These are phyloP conservation scores for Cenopis cana DNA, from an alignment of 2,888 invertebrate species.

Conservation along the genomic window DNA sequence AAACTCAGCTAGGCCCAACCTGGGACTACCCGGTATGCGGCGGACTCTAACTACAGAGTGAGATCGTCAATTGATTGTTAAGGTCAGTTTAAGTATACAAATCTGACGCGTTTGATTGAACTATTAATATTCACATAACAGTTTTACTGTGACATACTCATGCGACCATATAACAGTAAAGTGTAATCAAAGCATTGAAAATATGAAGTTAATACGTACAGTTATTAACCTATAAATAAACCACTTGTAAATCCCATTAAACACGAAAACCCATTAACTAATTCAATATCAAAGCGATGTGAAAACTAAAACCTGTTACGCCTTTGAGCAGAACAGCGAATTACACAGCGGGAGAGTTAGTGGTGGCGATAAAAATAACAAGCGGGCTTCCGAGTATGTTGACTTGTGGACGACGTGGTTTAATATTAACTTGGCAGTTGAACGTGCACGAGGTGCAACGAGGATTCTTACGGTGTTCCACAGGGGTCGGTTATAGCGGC, in stretches of 20 bases:
- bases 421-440: conserved; percentile 18
- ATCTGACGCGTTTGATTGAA: too few relatives aligned
- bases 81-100: too few relatives aligned
- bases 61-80: too few relatives aligned
- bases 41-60: too few relatives aligned
- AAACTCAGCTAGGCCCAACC: too few relatives aligned
- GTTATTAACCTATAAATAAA: conserved; percentile 16
- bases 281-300: conserved; percentile 31
- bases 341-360: conserved; percentile 40
- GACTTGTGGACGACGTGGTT: conserved; percentile 18
- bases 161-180: background rate
- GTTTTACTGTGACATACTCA: too few relatives aligned
- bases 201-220: background rate
- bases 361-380: conserved; percentile 39
- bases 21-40: too few relatives aligned
- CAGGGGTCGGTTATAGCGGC: too few relatives aligned
- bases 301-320: conserved; percentile 39
- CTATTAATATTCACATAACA: too few relatives aligned
- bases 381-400: conserved; percentile 5
- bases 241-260: conserved; percentile 14
- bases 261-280: conserved; percentile 21
- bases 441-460: background rate
- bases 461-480: background rate
- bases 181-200: background rate
- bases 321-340: conserved; percentile 27